Conservation (phyloP, 2,113 vertebrate genomes). For the Cyanocitta stelleri region DNA sequence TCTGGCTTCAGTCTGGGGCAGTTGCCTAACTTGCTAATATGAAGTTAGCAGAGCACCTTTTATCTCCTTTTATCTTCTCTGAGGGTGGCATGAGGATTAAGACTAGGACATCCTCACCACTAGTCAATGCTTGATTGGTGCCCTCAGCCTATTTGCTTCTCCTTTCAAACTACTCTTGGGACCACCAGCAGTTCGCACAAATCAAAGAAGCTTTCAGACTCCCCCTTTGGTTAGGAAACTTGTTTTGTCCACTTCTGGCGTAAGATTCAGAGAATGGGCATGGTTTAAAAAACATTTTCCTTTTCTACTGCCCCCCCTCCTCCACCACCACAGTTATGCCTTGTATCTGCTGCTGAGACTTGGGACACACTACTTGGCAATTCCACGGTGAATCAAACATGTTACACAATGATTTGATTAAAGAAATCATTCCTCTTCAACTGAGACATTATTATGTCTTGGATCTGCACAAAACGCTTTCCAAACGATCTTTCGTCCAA, state of each 20-base stretch:
- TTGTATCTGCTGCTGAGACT: neutral
- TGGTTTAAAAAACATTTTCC: neutral
- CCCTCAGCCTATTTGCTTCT: neutral
- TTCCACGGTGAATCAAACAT: neutral
- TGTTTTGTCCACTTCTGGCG: neutral
- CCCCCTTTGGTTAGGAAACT: neutral
- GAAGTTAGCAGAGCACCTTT: neutral
- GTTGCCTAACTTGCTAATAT: neutral
- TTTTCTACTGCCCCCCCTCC: neutral
- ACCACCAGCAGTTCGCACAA: neutral
- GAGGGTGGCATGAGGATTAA: neutral
- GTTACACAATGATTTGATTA: slow-evolving; percentile 18
- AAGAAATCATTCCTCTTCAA: slow-evolving; percentile 1
- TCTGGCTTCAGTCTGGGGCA: neutral
- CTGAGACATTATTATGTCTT: neutral
- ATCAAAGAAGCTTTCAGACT: neutral
- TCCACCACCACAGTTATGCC: neutral
- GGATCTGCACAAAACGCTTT: slow-evolving; percentile 2
- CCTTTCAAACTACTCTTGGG: neutral
- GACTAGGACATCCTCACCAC: neutral
- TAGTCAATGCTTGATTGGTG: neutral
- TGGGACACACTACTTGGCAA: neutral
- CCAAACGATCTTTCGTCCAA: neutral
- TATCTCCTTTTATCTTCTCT: neutral
- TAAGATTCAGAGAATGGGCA: neutral